Percentiles rank a stretch among this genome's conserved stretches.
Evolutionary conservation across 2,888 invertebrate species (phyloP).

Genomic region (Mongoloraphidia duomilia): DNA sequence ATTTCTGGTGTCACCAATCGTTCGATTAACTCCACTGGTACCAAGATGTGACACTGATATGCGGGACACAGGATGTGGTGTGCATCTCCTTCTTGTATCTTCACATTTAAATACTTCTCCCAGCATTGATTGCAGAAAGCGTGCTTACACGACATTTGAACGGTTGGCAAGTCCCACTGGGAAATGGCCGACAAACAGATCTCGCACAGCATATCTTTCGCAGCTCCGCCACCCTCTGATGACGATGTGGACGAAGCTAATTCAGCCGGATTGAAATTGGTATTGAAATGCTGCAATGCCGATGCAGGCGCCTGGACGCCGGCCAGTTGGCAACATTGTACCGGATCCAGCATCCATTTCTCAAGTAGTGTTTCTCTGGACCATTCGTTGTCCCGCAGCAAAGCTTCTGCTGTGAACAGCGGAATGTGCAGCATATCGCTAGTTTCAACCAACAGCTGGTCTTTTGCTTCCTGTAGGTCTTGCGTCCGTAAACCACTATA

Average conservation of each 20-base stretch:
- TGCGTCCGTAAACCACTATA: constrained; percentile 47
- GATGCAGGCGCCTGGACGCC: constrained; percentile 47
- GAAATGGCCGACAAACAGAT: constrained; percentile 38
- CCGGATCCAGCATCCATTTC: constrained; percentile 51
- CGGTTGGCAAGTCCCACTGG: constrained; percentile 33
- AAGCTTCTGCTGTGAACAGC: constrained; percentile 52
- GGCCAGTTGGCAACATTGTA: constrained; percentile 46
- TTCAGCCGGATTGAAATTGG: constrained; percentile 25
- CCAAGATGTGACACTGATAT: constrained; percentile 44
- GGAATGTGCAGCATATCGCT: constrained; percentile 57
- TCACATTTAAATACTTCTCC: constrained; percentile 47
- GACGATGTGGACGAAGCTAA: constrained; percentile 21
- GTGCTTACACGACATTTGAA: constrained; percentile 45
- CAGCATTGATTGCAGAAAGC: constrained; percentile 49
- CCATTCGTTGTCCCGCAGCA: constrained; percentile 54
- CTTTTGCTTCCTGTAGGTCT: constrained; percentile 55
- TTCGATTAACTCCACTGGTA: constrained; percentile 51
- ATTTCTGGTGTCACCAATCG: constrained; percentile 48
- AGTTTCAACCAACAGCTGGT: constrained; percentile 51
- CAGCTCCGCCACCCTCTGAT: not conserved
- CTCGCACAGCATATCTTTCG: constrained; percentile 35
- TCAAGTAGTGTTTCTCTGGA: constrained; percentile 48
- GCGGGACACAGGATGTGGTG: constrained; percentile 52
- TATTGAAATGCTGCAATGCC: constrained; percentile 27
- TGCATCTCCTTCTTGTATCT: constrained; percentile 50